phyloP scores from a whole-genome alignment of 2,888 invertebrate genomes.

The Hanleya hanleyi region DNA sequence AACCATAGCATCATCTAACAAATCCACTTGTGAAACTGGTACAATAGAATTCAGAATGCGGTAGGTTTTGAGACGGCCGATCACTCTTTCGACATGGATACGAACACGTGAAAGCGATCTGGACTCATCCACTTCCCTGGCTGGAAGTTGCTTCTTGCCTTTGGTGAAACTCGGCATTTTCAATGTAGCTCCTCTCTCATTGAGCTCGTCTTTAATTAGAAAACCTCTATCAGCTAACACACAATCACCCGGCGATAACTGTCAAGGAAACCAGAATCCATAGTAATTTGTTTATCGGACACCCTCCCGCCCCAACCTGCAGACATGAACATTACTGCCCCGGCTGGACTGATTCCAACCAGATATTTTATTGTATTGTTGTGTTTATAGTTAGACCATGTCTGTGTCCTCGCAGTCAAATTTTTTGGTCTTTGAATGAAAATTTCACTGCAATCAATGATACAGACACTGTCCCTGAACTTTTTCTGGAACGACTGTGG shows the following conservation, averaged over 20 bases:
- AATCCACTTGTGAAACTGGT: too few species aligned
- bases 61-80: background rate
- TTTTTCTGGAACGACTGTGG: background rate
- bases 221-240: slow-evolving; percentile 46
- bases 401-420: slow-evolving; percentile 15
- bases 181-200: slow-evolving; percentile 7
- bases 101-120: background rate
- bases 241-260: slow-evolving; percentile 16
- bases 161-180: slow-evolving; percentile 6
- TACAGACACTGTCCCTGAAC: background rate
- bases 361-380: slow-evolving; percentile 32
- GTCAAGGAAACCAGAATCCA: slow-evolving; percentile 34
- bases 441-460: slow-evolving; percentile 33
- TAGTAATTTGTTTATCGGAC: slow-evolving; percentile 33
- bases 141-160: background rate
- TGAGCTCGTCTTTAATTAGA: slow-evolving; percentile 32
- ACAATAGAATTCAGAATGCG: background rate
- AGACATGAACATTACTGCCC: slow-evolving; percentile 28
- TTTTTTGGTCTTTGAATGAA: slow-evolving; percentile 21
- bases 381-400: slow-evolving; percentile 27
- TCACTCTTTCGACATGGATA: background rate
- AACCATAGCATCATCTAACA: background rate
- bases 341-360: slow-evolving; percentile 12
- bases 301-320: slow-evolving; percentile 32
- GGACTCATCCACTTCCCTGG: background rate